These are phyloP conservation scores for Poecilia velifera DNA, from an alignment of 2,797 vertebrate genomes.

Conservation along the genomic window DNA sequence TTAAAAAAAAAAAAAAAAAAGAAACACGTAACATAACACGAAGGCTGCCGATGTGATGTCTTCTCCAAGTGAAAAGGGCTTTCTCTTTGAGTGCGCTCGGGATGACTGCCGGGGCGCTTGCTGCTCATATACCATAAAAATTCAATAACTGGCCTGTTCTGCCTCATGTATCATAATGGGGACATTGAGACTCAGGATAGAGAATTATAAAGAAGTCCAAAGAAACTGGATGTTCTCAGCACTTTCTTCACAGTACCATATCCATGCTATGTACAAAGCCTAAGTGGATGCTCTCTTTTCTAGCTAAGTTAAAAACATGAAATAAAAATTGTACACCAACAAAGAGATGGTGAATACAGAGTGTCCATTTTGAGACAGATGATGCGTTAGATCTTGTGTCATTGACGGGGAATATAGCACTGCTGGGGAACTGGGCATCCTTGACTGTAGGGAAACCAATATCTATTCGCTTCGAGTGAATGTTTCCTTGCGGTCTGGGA, in stretches of 20 bases:
- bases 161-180: constrained; percentile 63
- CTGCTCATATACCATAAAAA: constrained; percentile 60
- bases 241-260: constrained; percentile 63
- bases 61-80: constrained; percentile 56
- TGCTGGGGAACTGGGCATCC: constrained; percentile 54
- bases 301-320: constrained; percentile 59
- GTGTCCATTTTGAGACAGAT: constrained; percentile 59
- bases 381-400: constrained; percentile 57
- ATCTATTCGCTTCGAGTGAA: constrained; percentile 48
- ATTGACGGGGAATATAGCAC: constrained; percentile 45
- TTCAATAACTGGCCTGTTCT: constrained; percentile 61
- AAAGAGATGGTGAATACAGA: constrained; percentile 60
- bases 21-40: constrained; percentile 55
- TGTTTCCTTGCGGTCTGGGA: constrained; percentile 16
- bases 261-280: constrained; percentile 80
- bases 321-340: constrained; percentile 61
- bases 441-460: constrained; percentile 60
- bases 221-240: constrained; percentile 70
- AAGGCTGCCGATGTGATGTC: constrained; percentile 59
- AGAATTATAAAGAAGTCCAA: constrained; percentile 75
- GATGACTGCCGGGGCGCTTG: constrained; percentile 46
- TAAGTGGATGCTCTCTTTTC: constrained; percentile 59
- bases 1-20: background rate
- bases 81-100: constrained; percentile 51
- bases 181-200: constrained; percentile 68